Conservation (phyloP, 2,113 vertebrate genomes). For the Geococcyx californianus region DNA sequence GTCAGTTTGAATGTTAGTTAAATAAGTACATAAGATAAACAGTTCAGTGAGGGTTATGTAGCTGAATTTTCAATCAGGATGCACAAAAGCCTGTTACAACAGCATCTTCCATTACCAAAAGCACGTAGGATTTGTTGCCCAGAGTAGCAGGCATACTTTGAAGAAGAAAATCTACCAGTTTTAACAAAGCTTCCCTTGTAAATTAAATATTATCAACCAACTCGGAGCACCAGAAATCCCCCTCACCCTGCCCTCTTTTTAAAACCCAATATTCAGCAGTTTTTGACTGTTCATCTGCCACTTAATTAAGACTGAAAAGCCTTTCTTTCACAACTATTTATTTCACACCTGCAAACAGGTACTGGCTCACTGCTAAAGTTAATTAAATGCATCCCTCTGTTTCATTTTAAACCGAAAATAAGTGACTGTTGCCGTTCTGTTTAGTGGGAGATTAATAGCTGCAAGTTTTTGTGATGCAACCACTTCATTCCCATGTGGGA, state of each 20-base stretch:
- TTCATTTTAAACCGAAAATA: neutral
- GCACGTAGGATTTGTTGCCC: slow-evolving; percentile 50
- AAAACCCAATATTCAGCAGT: neutral
- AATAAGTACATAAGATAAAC: slow-evolving; percentile 86
- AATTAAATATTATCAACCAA: neutral
- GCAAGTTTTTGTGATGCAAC: neutral
- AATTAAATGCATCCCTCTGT: neutral
- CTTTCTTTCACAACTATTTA: neutral
- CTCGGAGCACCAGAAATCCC: neutral
- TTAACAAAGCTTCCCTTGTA: neutral
- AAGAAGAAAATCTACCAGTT: slow-evolving; percentile 1
- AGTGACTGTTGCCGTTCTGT: neutral
- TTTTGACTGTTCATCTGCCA: neutral
- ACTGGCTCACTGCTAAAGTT: neutral
- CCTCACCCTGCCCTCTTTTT: neutral
- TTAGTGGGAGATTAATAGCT: neutral
- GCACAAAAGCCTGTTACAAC: slow-evolving; percentile 60
- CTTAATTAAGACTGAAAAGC: neutral
- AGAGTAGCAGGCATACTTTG: slow-evolving; percentile 21
- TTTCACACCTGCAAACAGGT: neutral
- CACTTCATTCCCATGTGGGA: neutral
- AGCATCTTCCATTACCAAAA: slow-evolving; percentile 55
- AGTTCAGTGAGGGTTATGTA: slow-evolving; percentile 82
- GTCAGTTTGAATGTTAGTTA: slow-evolving; percentile 86
- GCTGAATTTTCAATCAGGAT: slow-evolving; percentile 80